Evolutionary conservation across 2,888 invertebrate genomes (phyloP).

Genomic region (Gryllus longicercus): DNA sequence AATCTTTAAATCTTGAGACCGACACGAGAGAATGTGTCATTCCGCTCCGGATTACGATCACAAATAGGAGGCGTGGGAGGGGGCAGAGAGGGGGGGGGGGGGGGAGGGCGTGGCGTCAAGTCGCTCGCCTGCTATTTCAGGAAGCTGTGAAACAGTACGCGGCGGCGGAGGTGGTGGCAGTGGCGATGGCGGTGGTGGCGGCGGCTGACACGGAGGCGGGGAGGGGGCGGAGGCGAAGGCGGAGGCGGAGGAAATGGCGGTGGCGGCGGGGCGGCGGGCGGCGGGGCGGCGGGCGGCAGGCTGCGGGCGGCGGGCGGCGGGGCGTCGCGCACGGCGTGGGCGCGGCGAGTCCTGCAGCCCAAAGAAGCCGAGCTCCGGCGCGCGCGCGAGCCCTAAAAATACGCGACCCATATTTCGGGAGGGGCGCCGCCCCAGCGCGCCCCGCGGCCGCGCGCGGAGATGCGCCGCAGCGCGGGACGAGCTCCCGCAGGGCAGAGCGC

Average conservation of each 20-base stretch:
- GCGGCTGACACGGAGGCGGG: background rate
- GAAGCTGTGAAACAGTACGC: constrained; percentile 3
- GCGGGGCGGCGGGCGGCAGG: background rate
- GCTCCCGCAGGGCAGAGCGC: no score
- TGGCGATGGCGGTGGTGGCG: background rate
- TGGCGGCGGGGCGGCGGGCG: background rate
- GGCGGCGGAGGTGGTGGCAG: background rate
- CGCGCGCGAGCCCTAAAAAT: constrained; percentile 24
- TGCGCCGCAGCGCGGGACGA: background rate
- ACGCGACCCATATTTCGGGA: constrained; percentile 29
- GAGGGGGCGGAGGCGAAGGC: background rate
- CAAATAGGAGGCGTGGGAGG: no score
- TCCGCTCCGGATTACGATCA: no score
- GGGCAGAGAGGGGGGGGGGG: no score
- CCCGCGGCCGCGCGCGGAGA: background rate
- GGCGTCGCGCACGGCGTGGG: background rate
- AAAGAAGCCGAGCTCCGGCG: background rate
- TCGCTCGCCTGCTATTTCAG: background rate
- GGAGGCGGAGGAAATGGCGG: background rate
- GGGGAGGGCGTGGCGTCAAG: no score
- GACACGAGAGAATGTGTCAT: no score
- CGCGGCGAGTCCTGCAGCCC: background rate
- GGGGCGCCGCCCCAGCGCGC: background rate
- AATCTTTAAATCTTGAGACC: no score
- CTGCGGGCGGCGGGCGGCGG: background rate